phyloP scores from a whole-genome alignment of 1,140 invertebrate species.

The Zeugodacus cucurbitae region DNA sequence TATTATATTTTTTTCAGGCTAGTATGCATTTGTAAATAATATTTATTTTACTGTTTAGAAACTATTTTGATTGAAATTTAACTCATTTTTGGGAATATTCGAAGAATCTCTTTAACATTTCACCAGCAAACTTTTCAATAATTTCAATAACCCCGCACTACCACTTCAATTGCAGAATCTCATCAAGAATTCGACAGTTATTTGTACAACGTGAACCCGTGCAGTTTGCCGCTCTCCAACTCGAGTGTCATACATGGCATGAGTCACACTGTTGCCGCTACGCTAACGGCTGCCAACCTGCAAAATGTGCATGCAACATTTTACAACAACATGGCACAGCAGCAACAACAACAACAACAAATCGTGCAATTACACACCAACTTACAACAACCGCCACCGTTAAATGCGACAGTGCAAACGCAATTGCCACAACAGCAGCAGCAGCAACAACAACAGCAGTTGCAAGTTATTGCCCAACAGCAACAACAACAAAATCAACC shows the following conservation, averaged over 20 bases:
- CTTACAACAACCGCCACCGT: slow-evolving; percentile 48
- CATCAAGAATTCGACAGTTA: slow-evolving; percentile 80
- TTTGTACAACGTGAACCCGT: slow-evolving; percentile 65
- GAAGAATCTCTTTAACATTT: no score
- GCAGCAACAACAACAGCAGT: slow-evolving; percentile 43
- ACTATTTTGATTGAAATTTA: no score
- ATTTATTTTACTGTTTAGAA: no score
- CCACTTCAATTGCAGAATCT: slow-evolving; percentile 70
- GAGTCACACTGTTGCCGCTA: neutral
- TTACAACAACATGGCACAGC: slow-evolving; percentile 18
- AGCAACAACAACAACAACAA: slow-evolving; percentile 40
- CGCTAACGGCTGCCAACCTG: neutral
- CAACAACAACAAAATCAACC: slow-evolving; percentile 47
- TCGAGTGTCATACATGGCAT: neutral
- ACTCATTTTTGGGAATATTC: no score
- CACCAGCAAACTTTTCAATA: no score
- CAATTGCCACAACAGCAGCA: slow-evolving; percentile 31
- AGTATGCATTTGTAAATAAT: no score
- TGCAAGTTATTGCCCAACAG: slow-evolving; percentile 7
- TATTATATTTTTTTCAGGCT: no score
- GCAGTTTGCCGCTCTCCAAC: neutral
- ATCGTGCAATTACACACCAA: slow-evolving; percentile 21
- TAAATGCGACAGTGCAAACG: slow-evolving; percentile 27
- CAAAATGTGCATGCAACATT: neutral
- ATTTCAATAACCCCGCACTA: slow-evolving; percentile 39